Percentiles rank a stretch among this genome's conserved stretches.
phyloP scores from a whole-genome alignment of 2,113 vertebrate species.

The Turnix velox region DNA sequence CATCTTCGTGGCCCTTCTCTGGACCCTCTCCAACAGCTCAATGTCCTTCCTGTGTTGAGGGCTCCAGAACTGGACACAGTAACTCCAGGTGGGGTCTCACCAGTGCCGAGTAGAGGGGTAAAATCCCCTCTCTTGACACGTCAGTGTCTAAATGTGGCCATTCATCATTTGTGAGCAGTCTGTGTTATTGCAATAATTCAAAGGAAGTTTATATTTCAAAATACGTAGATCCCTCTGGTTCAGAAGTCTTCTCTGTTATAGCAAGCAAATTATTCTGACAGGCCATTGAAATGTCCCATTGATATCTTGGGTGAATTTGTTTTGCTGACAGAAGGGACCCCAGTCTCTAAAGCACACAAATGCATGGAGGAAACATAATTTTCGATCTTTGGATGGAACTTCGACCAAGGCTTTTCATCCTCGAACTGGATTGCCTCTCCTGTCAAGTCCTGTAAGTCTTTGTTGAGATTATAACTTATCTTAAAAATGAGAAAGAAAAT shows the following conservation, averaged over 20 bases:
- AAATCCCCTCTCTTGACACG: no score
- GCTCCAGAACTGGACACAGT: no score
- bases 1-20: no score
- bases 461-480: background rate
- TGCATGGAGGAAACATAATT: slow-evolving; percentile 87
- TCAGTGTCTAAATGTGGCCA: background rate
- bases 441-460: slow-evolving; percentile 92
- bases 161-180: background rate
- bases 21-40: no score
- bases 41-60: no score
- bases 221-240: background rate
- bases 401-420: slow-evolving; percentile 96
- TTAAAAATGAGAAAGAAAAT: background rate
- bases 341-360: slow-evolving; percentile 79
- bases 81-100: no score
- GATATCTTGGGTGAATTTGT: background rate
- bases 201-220: background rate
- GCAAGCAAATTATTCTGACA: background rate
- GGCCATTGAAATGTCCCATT: background rate
- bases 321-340: slow-evolving; percentile 71
- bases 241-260: background rate
- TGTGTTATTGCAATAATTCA: background rate
- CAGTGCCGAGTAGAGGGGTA: no score
- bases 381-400: slow-evolving; percentile 87
- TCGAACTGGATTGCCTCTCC: slow-evolving; percentile 93